Percentiles rank a stretch among this genome's conserved stretches.
Conservation (phyloP, 2,113 vertebrate species). For the Tetraodon nigroviridis region DNA sequence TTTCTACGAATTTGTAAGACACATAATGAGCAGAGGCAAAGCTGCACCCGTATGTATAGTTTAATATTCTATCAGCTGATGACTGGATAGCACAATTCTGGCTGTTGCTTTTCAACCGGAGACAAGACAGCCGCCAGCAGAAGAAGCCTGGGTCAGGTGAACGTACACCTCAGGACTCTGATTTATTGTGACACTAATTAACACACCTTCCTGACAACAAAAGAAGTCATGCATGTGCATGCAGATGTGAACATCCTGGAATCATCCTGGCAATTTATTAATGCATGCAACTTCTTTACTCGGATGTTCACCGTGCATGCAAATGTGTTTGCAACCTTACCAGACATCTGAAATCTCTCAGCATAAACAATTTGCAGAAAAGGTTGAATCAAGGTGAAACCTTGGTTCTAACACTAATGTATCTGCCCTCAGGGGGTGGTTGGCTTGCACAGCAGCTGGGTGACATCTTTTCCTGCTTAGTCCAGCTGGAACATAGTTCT, state of each 20-base stretch:
- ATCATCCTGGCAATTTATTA: slow-evolving; percentile 8
- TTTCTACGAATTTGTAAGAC: background rate
- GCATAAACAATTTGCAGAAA: slow-evolving; percentile 16
- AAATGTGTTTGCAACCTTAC: slow-evolving; percentile 4
- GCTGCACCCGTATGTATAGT: too few species aligned
- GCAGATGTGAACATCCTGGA: background rate
- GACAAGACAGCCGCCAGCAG: slow-evolving; percentile 37
- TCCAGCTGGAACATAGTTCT: background rate
- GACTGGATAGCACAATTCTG: slow-evolving; percentile 23
- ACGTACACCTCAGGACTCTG: slow-evolving; percentile 44
- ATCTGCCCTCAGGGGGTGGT: slow-evolving; percentile 25
- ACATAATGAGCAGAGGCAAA: too few species aligned
- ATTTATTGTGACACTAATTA: slow-evolving; percentile 68
- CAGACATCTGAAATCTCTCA: slow-evolving; percentile 28
- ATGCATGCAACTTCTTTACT: slow-evolving; percentile 20
- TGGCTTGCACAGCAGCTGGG: background rate
- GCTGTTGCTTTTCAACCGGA: slow-evolving; percentile 50
- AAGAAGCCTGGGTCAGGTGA: slow-evolving; percentile 44
- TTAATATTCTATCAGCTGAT: background rate
- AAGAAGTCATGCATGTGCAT: background rate
- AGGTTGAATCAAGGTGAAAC: slow-evolving; percentile 31
- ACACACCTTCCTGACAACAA: slow-evolving; percentile 35
- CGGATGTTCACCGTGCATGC: slow-evolving; percentile 7
- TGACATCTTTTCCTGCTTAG: background rate
- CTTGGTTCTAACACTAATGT: slow-evolving; percentile 1